Conservation (phyloP, 2,888 invertebrate genomes). For the Athalia rosae region DNA sequence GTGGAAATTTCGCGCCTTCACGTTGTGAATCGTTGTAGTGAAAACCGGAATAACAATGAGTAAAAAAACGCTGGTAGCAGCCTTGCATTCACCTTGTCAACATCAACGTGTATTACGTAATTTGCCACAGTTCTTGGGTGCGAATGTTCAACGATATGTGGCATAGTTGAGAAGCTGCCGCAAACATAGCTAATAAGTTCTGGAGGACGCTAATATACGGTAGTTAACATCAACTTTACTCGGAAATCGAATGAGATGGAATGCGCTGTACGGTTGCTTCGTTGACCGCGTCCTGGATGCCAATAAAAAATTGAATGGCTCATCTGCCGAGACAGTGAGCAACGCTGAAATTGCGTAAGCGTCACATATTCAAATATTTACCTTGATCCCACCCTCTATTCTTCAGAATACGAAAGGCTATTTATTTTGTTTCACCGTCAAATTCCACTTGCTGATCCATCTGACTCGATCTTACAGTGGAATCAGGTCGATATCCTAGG, state of each 20-base stretch:
- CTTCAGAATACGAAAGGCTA: too few species aligned
- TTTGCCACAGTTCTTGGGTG: constrained; percentile 7
- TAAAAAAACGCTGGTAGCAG: neutral
- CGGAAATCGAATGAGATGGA: neutral
- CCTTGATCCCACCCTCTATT: too few species aligned
- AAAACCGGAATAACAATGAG: neutral
- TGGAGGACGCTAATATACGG: constrained; percentile 12
- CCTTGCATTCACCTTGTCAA: neutral
- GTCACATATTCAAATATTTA: neutral
- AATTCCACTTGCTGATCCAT: too few species aligned
- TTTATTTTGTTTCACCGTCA: too few species aligned
- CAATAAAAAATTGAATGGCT: constrained; percentile 34
- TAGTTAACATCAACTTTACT: constrained; percentile 7
- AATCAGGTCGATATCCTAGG: neutral
- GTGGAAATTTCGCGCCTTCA: neutral
- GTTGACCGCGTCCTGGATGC: neutral
- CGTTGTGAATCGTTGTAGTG: neutral
- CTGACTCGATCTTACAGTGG: too few species aligned
- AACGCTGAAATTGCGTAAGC: neutral
- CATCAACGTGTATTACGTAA: constrained; percentile 16
- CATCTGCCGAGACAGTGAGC: neutral
- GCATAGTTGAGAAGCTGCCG: constrained; percentile 14
- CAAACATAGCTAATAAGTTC: constrained; percentile 10
- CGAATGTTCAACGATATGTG: neutral
- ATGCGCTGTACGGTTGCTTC: constrained; percentile 5